These are phyloP conservation scores for Phataginus tricuspis DNA, from an alignment of 2,797 vertebrate genomes.

Conservation along the genomic window DNA sequence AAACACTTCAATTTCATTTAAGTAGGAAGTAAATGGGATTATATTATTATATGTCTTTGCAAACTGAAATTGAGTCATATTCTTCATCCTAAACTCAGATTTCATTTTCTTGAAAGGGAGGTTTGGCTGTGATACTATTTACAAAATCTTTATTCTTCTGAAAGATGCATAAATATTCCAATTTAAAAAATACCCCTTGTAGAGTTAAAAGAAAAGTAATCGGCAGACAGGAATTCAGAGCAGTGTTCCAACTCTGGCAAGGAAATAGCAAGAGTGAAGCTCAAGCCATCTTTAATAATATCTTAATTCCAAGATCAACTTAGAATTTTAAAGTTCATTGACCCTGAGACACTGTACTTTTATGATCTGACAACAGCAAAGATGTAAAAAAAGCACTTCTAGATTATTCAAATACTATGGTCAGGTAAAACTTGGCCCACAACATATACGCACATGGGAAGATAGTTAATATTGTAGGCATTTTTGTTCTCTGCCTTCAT, in stretches of 20 bases:
- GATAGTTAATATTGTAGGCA: conserved; percentile 64
- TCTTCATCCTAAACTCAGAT: conserved; percentile 83
- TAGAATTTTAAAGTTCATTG: conserved; percentile 74
- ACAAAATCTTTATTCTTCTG: conserved; percentile 79
- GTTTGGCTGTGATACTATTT: conserved; percentile 80
- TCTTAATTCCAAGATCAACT: conserved; percentile 71
- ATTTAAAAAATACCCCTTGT: conserved; percentile 66
- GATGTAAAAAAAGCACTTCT: conserved; percentile 46
- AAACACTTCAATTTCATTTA: conserved; percentile 84
- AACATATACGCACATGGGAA: background rate
- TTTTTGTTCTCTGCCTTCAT: conserved; percentile 81
- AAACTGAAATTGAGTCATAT: conserved; percentile 80
- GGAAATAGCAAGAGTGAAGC: conserved; percentile 71
- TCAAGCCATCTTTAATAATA: conserved; percentile 71
- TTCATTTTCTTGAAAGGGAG: conserved; percentile 83
- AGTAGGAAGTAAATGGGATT: conserved; percentile 86
- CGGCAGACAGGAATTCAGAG: conserved; percentile 73
- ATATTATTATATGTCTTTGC: conserved; percentile 84
- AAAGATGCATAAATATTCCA: conserved; percentile 78
- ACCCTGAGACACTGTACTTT: conserved; percentile 70
- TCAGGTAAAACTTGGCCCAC: background rate
- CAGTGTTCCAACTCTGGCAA: conserved; percentile 37
- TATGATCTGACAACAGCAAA: conserved; percentile 54
- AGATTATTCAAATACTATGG: background rate
- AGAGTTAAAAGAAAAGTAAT: conserved; percentile 81